Base-by-base conservation (phyloP, 2,888 invertebrate species). In the Orgyia antiqua region DNA sequence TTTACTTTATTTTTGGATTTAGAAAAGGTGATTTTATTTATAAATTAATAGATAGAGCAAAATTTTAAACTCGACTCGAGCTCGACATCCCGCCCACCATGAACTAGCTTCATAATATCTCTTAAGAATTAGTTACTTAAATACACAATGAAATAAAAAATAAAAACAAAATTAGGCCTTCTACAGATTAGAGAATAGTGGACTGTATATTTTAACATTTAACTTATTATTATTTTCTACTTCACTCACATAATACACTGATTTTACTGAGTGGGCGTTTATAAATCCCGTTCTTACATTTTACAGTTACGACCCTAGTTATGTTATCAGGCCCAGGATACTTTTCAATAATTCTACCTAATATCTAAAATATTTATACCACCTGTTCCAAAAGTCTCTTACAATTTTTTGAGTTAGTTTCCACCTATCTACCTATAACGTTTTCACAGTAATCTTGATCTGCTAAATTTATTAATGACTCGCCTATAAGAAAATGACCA, bases 311-410 rank as follows among this genome's bases (percentile, higher is more conserved):
- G 8, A 35, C 28, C 6, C 39, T 21, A n/a, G 32, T 32, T 11
- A 27, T 10, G 1, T 30, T 18, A 25, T 36, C 36, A 9, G 36
- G 28, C 1, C 33, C 39, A 2, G 27, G 10, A 31, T 36, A 20
- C 29, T 33, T 27, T 25, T 30, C 4, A 9, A 33, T 17, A 12
- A 36, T 30, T 28, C 9, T 33, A 8, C 30, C 36, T 4, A 39
- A 13, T 13, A 27, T 13, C 39, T 32, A 39, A 20, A 39, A 11
- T 39, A 29, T 5, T 30, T 39, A 5, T 26, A 27, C 31, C 36
- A 40, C 9, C 31, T 23, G 4, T 34, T 40, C 40, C 37, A 41
- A 15, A 41, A 41, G 25, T 34, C 20, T 10, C 12, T 41, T 10
- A 40, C 17, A 11, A 34, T 27, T 34, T 32, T 40, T 17, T 40